Percentiles rank a stretch among this genome's conserved stretches.
Conservation (phyloP, 2,113 vertebrate species). For the Cebus imitator region DNA sequence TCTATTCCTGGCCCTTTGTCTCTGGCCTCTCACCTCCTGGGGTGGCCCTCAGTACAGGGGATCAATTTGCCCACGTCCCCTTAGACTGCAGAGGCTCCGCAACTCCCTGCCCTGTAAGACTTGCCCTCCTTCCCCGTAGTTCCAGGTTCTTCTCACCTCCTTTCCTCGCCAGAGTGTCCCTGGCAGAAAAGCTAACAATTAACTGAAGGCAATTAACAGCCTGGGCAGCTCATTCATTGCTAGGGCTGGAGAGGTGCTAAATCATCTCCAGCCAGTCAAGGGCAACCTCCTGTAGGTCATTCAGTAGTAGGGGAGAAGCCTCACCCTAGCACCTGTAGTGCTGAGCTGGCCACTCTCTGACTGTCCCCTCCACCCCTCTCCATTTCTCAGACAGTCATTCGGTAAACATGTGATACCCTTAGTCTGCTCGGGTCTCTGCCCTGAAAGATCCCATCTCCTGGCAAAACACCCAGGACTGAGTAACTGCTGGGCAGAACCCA, state of each 20-base stretch:
- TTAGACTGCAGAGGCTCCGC: not conserved
- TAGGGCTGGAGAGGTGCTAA: not conserved
- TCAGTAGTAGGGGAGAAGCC: not conserved
- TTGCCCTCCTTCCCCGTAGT: not conserved
- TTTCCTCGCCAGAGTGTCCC: not conserved
- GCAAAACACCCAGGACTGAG: not conserved
- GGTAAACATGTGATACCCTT: not conserved
- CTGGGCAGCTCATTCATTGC: constrained; percentile 19
- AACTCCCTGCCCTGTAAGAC: no score
- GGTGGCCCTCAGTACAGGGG: not conserved
- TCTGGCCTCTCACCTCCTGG: not conserved
- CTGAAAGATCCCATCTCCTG: not conserved
- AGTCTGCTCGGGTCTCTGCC: not conserved
- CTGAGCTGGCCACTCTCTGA: not conserved
- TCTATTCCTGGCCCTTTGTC: not conserved
- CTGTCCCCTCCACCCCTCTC: not conserved
- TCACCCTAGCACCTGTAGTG: not conserved
- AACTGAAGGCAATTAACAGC: not conserved
- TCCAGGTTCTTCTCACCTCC: not conserved
- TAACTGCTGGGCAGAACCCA: not conserved
- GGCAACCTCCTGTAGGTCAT: not conserved
- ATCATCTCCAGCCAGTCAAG: not conserved
- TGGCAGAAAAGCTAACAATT: not conserved
- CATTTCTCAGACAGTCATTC: not conserved
- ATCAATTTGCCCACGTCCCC: not conserved